Conservation (phyloP, 2,113 vertebrate genomes). For the Hippocampus mohnikei region DNA sequence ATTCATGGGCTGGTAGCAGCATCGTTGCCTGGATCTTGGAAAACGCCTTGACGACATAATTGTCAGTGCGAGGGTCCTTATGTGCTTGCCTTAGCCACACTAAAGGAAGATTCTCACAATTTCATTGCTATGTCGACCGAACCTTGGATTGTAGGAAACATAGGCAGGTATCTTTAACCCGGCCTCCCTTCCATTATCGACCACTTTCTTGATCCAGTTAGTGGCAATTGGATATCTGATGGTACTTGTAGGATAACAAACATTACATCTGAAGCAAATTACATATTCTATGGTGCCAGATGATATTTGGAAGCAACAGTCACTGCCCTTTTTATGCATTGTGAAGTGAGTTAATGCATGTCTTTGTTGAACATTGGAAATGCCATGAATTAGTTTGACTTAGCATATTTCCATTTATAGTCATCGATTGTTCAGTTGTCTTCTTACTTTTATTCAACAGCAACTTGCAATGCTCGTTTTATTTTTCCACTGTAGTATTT, state of each 20-base stretch:
- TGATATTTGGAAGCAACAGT: slow-evolving; percentile 19
- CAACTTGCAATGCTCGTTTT: neutral
- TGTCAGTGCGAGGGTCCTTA: slow-evolving; percentile 18
- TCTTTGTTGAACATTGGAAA: neutral
- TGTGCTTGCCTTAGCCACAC: slow-evolving; percentile 15
- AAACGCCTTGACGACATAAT: slow-evolving; percentile 38
- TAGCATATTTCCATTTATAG: neutral
- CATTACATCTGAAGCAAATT: slow-evolving; percentile 43
- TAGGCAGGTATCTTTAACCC: slow-evolving; percentile 33
- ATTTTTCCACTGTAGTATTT: neutral
- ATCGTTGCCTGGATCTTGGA: slow-evolving; percentile 34
- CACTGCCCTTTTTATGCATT: slow-evolving; percentile 1
- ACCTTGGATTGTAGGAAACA: slow-evolving; percentile 35
- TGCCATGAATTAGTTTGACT: neutral
- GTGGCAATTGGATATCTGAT: slow-evolving; percentile 49
- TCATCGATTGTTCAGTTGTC: neutral
- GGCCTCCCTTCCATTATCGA: slow-evolving; percentile 30
- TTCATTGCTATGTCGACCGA: slow-evolving; percentile 37
- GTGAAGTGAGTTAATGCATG: slow-evolving; percentile 19
- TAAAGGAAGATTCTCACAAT: slow-evolving; percentile 16
- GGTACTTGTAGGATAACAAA: slow-evolving; percentile 34
- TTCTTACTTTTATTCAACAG: neutral
- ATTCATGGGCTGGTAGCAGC: slow-evolving; percentile 37
- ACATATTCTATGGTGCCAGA: slow-evolving; percentile 28
- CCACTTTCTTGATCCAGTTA: slow-evolving; percentile 49